Base-by-base conservation (phyloP, 2,797 vertebrate genomes). In the Pseudocheirus occidentalis region DNA sequence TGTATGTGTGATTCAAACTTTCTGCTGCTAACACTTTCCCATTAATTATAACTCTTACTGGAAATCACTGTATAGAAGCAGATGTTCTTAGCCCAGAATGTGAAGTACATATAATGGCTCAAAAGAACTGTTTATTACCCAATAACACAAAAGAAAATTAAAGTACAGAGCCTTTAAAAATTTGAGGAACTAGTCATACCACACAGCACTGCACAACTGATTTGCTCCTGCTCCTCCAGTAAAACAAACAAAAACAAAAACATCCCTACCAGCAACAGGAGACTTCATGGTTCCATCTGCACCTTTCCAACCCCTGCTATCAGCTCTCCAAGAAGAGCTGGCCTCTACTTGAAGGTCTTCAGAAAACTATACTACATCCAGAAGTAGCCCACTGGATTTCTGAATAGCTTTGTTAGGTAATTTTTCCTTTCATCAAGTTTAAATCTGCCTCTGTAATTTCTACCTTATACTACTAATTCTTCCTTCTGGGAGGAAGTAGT, bases 1-100 rank as follows among this genome's bases (percentile, higher is more conserved):
- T 18, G 55, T 57, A 62, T 90, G 28, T 3, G 92, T 13, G 73
- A 56, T 27, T 52, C 52, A 92, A 21, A 54, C 34, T 91, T 40
- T 94, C 56, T 9, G 2, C 27, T 62, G 66, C 31, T 21, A 14
- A 89, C 66, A 73, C 91, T 97, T 89, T n/a, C 14, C 55, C 50
- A 31, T 59, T 90, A 58, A 93, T 91, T 94, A 92, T 55, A 94
- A 91, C 24, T n/a, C 91, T 91, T 46, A 58, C 40, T 91, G 93
- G 91, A 94, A 90, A 14, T 97, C 90, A 94, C 55, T 59, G 91
- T 59, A 93, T 57, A 58, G 58, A 93, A 91, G 93, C 53, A 93
- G 40, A 81, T 62, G 87, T 18, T 62, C 50, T 34, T 87, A 92
- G 28, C 24, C 34, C 28, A 94, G 92, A 16, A 91, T 14, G 52